Evolutionary conservation across 2,797 vertebrate species (phyloP).

Genomic region (Poecilia wingei): DNA sequence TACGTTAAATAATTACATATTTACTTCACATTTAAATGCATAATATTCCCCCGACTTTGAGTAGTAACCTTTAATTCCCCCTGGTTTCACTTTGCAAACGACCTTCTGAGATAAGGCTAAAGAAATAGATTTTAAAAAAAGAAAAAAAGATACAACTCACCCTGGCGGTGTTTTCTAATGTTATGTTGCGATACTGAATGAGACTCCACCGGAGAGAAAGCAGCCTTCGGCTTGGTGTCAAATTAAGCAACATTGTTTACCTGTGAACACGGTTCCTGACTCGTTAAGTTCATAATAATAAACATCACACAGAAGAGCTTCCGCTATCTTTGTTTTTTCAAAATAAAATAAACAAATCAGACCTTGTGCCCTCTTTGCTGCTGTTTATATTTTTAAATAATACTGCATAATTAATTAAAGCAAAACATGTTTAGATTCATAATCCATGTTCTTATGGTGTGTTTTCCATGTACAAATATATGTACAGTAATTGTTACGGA

Average conservation of each 20-base stretch:
- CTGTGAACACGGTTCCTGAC: background rate
- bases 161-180: conserved; percentile 7
- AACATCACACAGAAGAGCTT: background rate
- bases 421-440: background rate
- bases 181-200: conserved; percentile 23
- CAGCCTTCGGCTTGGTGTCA: conserved; percentile 6
- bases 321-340: conserved; percentile 12
- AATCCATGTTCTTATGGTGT: background rate
- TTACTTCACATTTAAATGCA: background rate
- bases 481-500: background rate
- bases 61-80: background rate
- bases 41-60: background rate
- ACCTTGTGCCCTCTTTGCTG: background rate
- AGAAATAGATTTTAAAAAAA: background rate
- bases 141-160: conserved; percentile 41
- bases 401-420: background rate
- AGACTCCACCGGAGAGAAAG: background rate
- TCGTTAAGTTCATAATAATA: background rate
- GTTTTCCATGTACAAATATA: background rate
- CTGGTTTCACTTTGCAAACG: background rate
- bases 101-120: background rate
- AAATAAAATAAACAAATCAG: conserved; percentile 4
- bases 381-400: background rate
- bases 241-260: conserved; percentile 23
- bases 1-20: too few species aligned